phyloP scores from a whole-genome alignment of 2,888 invertebrate genomes.

The Antheraea assamensis region DNA sequence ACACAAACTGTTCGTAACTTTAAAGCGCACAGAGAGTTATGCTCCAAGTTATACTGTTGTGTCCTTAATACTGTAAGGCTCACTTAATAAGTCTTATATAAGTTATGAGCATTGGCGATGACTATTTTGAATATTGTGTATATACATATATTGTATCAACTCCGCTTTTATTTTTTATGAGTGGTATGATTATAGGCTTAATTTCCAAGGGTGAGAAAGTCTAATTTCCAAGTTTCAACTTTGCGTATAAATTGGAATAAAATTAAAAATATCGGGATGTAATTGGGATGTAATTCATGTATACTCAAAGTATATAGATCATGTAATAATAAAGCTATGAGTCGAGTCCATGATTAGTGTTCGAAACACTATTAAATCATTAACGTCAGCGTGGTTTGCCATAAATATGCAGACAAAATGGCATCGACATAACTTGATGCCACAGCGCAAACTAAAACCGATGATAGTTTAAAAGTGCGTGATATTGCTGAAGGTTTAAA shows the following conservation, averaged over 20 bases:
- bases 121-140: neutral
- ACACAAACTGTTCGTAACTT: constrained; percentile 4
- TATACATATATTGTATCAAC: too few species aligned
- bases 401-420: constrained; percentile 6
- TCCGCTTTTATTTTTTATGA: too few species aligned
- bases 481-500: neutral
- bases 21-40: constrained; percentile 2
- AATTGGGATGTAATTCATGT: too few species aligned
- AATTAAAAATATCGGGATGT: too few species aligned
- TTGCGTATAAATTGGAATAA: too few species aligned
- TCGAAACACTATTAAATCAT: constrained; percentile 1
- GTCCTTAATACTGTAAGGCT: neutral
- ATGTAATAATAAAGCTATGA: neutral
- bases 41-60: neutral
- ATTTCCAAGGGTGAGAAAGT: too few species aligned
- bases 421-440: neutral
- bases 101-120: neutral
- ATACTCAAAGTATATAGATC: neutral
- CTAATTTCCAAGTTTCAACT: too few species aligned
- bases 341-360: neutral
- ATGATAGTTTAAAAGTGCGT: neutral
- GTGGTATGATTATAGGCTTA: too few species aligned
- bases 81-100: constrained; percentile 2
- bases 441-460: neutral
- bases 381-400: neutral